Conservation (phyloP, 1,140 invertebrate species). For the Cryptotermes secundus region DNA sequence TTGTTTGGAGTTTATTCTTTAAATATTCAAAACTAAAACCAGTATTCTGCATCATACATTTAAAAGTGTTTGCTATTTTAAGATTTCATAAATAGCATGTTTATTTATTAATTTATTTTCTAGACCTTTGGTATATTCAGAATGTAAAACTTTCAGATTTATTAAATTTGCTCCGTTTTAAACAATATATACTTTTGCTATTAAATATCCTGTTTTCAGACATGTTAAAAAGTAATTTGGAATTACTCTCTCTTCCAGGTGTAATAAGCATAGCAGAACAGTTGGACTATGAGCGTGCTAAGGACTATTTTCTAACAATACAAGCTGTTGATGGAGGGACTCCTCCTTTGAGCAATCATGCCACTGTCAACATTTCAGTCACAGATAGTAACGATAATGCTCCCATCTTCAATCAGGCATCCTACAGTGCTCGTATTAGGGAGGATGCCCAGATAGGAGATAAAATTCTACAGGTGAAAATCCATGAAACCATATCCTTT, state of each 20-base stretch:
- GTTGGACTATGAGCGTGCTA: slow-evolving; percentile 81
- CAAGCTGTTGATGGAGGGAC: slow-evolving; percentile 84
- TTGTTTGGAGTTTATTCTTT: too few relatives aligned
- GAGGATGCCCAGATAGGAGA: slow-evolving; percentile 75
- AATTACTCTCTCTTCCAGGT: slow-evolving; percentile 46
- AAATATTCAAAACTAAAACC: too few relatives aligned
- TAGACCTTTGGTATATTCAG: too few relatives aligned
- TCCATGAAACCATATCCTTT: background rate
- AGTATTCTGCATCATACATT: too few relatives aligned
- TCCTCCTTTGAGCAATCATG: slow-evolving; percentile 82
- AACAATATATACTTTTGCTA: too few relatives aligned
- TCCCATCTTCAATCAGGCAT: slow-evolving; percentile 77
- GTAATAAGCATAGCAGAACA: slow-evolving; percentile 73
- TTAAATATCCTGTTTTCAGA: too few relatives aligned
- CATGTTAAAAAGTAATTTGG: too few relatives aligned
- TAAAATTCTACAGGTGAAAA: slow-evolving; percentile 66
- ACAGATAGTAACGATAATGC: slow-evolving; percentile 88
- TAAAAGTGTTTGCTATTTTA: too few relatives aligned
- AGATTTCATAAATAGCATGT: too few relatives aligned
- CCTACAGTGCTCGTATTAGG: slow-evolving; percentile 74
- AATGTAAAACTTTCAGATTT: too few relatives aligned
- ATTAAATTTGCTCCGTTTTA: too few relatives aligned
- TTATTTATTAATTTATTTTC: too few relatives aligned
- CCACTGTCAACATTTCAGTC: slow-evolving; percentile 84
- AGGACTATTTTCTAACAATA: slow-evolving; percentile 85